A percentile compares a stretch with the other conserved stretches of the same genome.
Conservation (phyloP, 2,797 vertebrate species). For the Sparus aurata region DNA sequence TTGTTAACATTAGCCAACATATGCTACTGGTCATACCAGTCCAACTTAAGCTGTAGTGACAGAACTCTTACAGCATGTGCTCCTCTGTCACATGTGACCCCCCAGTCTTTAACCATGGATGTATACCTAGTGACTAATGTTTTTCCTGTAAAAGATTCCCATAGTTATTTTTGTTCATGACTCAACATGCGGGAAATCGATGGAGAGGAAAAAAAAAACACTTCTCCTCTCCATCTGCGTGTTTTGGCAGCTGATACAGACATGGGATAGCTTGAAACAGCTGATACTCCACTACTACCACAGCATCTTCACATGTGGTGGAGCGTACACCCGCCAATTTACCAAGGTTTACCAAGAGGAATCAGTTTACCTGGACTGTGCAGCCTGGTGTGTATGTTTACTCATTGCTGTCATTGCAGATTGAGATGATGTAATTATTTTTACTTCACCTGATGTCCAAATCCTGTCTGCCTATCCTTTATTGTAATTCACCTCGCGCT, state of each 20-base stretch:
- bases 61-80: background rate
- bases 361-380: background rate
- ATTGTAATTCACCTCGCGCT: conserved; percentile 13
- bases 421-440: background rate
- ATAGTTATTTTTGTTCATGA: background rate
- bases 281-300: conserved; percentile 1
- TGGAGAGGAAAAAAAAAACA: background rate
- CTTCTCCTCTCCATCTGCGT: conserved; percentile 15
- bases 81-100: background rate
- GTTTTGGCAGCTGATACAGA: conserved; percentile 5
- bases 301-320: background rate
- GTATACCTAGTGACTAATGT: background rate
- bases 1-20: background rate
- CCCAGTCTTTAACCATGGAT: background rate
- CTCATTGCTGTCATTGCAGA: background rate
- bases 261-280: background rate
- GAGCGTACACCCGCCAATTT: background rate
- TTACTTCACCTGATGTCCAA: background rate
- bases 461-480: background rate
- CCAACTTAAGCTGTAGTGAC: background rate
- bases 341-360: background rate
- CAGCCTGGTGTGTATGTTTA: background rate
- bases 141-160: background rate
- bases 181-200: background rate
- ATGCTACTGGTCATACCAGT: background rate